Evolutionary conservation across 2,888 invertebrate genomes (phyloP).

Genomic region (Oligia fasciuncula): DNA sequence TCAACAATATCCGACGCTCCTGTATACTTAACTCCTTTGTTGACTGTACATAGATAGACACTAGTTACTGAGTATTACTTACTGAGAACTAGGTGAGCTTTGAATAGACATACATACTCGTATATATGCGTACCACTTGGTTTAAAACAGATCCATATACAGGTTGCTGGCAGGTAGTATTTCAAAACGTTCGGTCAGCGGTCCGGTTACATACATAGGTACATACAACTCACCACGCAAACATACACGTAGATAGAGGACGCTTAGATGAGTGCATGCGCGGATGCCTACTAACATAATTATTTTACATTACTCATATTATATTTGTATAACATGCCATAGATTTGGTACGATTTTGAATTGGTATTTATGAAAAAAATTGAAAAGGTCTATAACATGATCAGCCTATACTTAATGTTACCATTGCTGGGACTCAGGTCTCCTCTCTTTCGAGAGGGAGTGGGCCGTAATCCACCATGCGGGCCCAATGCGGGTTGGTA

Average conservation of each 20-base stretch:
- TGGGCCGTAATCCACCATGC: background rate
- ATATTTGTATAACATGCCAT: background rate
- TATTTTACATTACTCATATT: background rate
- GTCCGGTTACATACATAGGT: conserved; percentile 33
- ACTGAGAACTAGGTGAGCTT: conserved; percentile 78
- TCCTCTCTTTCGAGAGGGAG: no score
- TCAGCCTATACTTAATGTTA: background rate
- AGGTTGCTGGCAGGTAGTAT: conserved; percentile 59
- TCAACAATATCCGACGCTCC: no score
- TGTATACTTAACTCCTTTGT: no score
- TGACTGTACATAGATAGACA: conserved; percentile 51
- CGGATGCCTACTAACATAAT: background rate
- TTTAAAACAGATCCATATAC: conserved; percentile 60
- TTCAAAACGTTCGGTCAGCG: conserved; percentile 69
- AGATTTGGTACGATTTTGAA: background rate
- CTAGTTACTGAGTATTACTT: conserved; percentile 60
- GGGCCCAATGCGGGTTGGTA: background rate
- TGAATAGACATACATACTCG: conserved; percentile 62
- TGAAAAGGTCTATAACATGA: background rate
- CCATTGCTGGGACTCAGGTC: no score
- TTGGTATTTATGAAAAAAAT: background rate
- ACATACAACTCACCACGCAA: conserved; percentile 6
- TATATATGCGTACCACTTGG: conserved; percentile 48
- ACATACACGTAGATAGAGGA: background rate
- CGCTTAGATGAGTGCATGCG: conserved; percentile 16